Evolutionary conservation across 2,888 invertebrate genomes (phyloP), one percentile per base, ranked within the genome.

Genomic region (Cephalotes varians): DNA sequence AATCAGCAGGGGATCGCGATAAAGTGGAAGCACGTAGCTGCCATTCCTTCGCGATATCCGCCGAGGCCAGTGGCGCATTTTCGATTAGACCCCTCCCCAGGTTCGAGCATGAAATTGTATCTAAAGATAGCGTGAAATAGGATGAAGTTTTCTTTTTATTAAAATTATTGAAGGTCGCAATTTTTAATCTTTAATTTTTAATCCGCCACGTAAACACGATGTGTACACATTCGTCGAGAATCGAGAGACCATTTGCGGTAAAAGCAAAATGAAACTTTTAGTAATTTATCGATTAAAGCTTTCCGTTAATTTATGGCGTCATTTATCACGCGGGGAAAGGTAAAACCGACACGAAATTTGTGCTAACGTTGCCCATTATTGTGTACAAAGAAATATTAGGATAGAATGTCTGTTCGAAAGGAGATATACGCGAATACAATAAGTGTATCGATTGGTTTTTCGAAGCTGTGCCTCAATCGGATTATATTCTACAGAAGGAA

Each of bases 381-480:
- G n/a, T 40, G 44, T 40, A 67, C 51, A 51, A 67, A 54, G 25
- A 40, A 72, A 76, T 49, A 67, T 67, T 67, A 67, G 21, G 51
- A 54, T 40, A 54, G 31, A 54, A 40, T 51, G 28, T 65, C 65
- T 65, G 37, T 40, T 76, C 28, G 40, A 54, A 67, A 76, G 76
- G 40, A 65, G 49, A 65, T 65, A 51, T 47, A 64, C 28, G 64
- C 51, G 65, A 65, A 65, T 76, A 67, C 65, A 67, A 76, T 76
- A 67, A 76, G 76, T 51, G 67, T 47, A 76, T 67, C 28, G 76
- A 76, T 76, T 76, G 67, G n/a, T 76, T 76, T 76, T 76, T 54
- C 67, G 37, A 67, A 67, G 67, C 67, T 54, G 67, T 18, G 40
- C 67, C 40, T 34, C 76, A 40, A 76, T 76, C 65, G 51, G 67